These are phyloP conservation scores for Lasius platythorax DNA, from an alignment of 2,888 invertebrate species.

Conservation along the genomic window DNA sequence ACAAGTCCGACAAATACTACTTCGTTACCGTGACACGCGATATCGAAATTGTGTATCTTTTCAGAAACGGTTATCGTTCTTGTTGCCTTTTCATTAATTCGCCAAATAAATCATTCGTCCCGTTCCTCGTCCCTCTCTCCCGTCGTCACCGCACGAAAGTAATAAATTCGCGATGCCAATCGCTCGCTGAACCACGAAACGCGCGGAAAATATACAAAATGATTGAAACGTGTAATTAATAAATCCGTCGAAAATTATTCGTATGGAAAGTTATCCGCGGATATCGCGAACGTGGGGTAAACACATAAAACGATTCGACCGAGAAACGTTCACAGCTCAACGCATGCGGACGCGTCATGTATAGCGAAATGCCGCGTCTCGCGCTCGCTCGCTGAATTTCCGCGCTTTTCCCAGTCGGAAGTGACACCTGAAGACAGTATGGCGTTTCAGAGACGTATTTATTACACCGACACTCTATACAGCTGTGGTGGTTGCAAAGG, in stretches of 20 bases:
- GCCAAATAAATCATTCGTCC: conserved; percentile 39
- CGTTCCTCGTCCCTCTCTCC: background rate
- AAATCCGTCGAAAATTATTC: conserved; percentile 51
- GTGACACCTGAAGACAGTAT: conserved; percentile 45
- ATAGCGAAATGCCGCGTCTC: conserved; percentile 24
- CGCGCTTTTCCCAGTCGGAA: conserved; percentile 24
- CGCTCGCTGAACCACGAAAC: conserved; percentile 44
- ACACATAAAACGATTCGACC: conserved; percentile 36
- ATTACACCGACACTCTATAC: conserved; percentile 65
- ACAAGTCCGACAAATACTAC: conserved; percentile 25
- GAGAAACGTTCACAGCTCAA: conserved; percentile 18
- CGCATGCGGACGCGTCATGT: background rate
- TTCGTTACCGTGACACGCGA: background rate
- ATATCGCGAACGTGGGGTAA: background rate
- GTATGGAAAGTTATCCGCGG: conserved; percentile 24
- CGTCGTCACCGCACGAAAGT: conserved; percentile 13
- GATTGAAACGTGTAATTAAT: conserved; percentile 54
- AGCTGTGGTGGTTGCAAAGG: conserved; percentile 46
- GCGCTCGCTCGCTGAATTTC: conserved; percentile 10
- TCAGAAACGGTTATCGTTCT: conserved; percentile 8
- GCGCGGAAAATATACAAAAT: conserved; percentile 40
- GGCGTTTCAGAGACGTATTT: conserved; percentile 68
- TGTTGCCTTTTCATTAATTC: conserved; percentile 51
- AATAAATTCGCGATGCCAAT: conserved; percentile 46
- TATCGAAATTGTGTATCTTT: conserved; percentile 29